A percentile compares a stretch with the other conserved stretches of the same genome.
Evolutionary conservation across 2,113 vertebrate species (phyloP).

Genomic region (Spea multiplicata): DNA sequence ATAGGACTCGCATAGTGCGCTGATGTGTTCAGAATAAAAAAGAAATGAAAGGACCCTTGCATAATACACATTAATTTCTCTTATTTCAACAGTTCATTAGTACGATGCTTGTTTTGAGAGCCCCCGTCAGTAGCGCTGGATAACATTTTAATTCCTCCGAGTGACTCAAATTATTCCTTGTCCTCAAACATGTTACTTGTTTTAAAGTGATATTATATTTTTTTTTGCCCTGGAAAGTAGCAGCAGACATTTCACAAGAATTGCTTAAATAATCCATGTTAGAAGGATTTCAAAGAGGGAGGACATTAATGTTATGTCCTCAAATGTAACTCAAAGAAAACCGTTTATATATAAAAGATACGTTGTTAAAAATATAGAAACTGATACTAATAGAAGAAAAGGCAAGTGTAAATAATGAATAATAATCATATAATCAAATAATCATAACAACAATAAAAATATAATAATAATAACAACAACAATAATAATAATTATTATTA

Average conservation of each 20-base stretch:
- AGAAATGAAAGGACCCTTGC: slow-evolving; percentile 49
- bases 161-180: not conserved
- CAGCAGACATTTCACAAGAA: not conserved
- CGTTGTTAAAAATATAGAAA: no score
- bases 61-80: slow-evolving; percentile 49
- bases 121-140: not conserved
- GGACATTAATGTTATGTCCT: not conserved
- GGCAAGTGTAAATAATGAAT: no score
- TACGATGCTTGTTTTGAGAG: slow-evolving; percentile 57
- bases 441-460: no score
- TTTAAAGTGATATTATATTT: not conserved
- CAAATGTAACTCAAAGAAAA: no score
- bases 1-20: slow-evolving; percentile 61
- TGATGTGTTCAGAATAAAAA: slow-evolving; percentile 64
- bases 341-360: no score
- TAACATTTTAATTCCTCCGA: not conserved
- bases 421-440: no score
- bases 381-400: no score
- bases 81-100: slow-evolving; percentile 59
- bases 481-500: no score
- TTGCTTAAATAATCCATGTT: not conserved
- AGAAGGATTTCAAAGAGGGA: no score
- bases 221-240: not conserved
- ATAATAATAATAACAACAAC: no score
- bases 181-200: not conserved